Evolutionary conservation across 2,113 vertebrate species (phyloP), one percentile per base, ranked within the genome.

Genomic region (Nibea albiflora): DNA sequence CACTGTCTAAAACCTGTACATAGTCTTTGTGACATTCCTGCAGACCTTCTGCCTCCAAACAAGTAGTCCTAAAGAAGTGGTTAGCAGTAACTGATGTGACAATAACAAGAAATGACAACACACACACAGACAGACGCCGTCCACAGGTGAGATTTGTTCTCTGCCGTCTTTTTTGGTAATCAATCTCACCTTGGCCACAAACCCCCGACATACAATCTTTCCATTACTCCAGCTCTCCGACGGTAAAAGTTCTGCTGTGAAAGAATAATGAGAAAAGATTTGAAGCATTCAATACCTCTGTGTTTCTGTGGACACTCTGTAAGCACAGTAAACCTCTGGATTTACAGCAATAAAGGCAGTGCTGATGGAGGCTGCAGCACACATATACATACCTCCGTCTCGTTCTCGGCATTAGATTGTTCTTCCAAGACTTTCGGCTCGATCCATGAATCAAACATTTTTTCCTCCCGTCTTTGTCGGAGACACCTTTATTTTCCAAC

Each of bases 361-460:
- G 20, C 20, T 53, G 20, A 53, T 53, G 50, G 50, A 11, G 50
- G 50, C 50, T 53, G 17, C 49, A 5, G 47, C 52, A 54, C 52
- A 53, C 10, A 53, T 11, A n/a, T 3, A 53, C 20, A 53, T 19
- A 52, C 19, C 20, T 53, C 52, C 4, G 20, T n/a, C 52, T n/a
- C 4, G 10, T n/a, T n/a, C 22, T 56, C 28, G 26, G 80, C 85
- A 81, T 56, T 26, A 53, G 81, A 70, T 82, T 78, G 58, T 74
- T 62, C 78, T 80, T 78, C 57, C 26, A 64, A 73, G 28, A 9
- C 76, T 80, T 88, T 88, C 84, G 71, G 63, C 81, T 87, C 67
- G 84, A 75, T 84, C 57, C 64, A 72, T 65, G 71, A 80, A 88
- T 88, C 85, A 85, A 84, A 85, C 77, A 66, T 71, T 67, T 79